These are phyloP conservation scores for Pelobates cultripes DNA, from an alignment of 2,797 vertebrate genomes.

Conservation along the genomic window DNA sequence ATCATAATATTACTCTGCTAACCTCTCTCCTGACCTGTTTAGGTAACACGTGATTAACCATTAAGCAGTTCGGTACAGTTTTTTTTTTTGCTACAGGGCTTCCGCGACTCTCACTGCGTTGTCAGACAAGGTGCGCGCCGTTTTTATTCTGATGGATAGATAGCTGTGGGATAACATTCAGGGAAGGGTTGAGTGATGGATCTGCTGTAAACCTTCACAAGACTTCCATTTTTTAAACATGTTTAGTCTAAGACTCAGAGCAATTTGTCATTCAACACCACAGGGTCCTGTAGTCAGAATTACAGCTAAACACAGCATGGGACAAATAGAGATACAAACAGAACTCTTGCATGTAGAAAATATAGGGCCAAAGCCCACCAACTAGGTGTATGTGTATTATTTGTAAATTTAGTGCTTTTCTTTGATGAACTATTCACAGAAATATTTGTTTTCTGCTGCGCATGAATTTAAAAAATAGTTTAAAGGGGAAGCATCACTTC, in stretches of 20 bases:
- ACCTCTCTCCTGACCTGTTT: not conserved
- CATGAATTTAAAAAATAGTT: not conserved
- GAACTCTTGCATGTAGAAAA: conserved; percentile 6
- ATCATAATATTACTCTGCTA: too few species aligned
- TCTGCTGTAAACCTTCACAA: conserved; percentile 48
- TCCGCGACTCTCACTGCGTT: not conserved
- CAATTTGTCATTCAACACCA: conserved; percentile 64
- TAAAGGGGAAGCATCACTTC: not conserved
- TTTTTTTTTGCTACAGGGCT: conserved; percentile 6
- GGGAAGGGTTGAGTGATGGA: conserved; percentile 47
- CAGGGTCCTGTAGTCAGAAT: conserved; percentile 41
- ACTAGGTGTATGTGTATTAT: not conserved
- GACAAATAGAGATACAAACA: conserved; percentile 17
- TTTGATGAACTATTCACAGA: not conserved
- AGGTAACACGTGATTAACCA: conserved; percentile 9
- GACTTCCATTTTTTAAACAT: conserved; percentile 64
- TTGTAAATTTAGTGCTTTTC: not conserved
- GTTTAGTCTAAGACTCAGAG: conserved; percentile 66
- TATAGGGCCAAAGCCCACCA: not conserved
- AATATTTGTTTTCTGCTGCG: not conserved
- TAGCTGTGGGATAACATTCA: conserved; percentile 30
- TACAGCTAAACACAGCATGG: conserved; percentile 41
- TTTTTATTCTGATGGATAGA: conserved; percentile 50
- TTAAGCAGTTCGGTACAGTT: not conserved
- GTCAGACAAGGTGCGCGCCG: conserved; percentile 11